Evolutionary conservation across 2,888 invertebrate genomes (phyloP).

Genomic region (Invenusta paracnida): DNA sequence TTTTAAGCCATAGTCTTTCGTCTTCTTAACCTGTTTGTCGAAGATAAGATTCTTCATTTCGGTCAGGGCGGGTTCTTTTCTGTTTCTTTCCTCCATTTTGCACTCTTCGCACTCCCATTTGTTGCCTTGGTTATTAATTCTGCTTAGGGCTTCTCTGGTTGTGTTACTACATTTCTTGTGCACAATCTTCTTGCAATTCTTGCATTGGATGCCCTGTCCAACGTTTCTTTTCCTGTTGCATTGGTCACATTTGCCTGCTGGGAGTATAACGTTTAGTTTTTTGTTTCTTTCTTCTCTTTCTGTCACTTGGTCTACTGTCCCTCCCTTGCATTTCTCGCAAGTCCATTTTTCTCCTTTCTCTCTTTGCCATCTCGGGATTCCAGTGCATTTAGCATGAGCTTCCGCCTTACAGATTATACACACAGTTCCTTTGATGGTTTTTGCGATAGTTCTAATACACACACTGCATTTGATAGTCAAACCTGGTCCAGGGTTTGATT

Average conservation of each 20-base stretch:
- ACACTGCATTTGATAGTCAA: not conserved
- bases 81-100: no score
- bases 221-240: not conserved
- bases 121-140: no score
- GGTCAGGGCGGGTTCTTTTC: no score
- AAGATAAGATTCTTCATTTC: no score
- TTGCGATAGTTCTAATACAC: not conserved
- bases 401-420: not conserved
- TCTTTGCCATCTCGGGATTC: not conserved
- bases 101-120: no score
- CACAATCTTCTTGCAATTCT: no score
- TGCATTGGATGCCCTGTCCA: not conserved
- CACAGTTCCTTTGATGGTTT: not conserved
- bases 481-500: not conserved
- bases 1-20: no score
- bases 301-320: not conserved
- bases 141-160: no score
- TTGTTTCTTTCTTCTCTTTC: not conserved
- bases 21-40: no score
- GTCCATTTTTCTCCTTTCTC: not conserved
- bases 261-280: not conserved
- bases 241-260: not conserved
- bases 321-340: not conserved
- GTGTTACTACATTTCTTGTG: no score
- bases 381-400: not conserved